phyloP scores from a whole-genome alignment of 2,888 invertebrate genomes.

The Matsumyia berberina region DNA sequence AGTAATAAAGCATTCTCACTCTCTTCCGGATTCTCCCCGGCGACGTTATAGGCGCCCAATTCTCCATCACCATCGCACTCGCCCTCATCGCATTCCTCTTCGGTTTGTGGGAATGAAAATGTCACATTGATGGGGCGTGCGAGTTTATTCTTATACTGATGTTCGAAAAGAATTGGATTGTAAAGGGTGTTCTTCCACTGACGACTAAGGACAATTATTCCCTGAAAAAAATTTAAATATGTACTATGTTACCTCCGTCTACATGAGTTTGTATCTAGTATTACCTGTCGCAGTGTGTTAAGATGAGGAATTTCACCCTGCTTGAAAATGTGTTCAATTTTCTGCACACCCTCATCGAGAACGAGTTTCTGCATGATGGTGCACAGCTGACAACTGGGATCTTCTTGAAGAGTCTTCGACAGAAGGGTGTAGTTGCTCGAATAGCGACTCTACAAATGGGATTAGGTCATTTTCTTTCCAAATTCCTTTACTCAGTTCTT shows the following conservation, averaged over 20 bases:
- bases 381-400: conserved; percentile 97
- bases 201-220: conserved; percentile 96
- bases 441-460: conserved; percentile 91
- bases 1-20: conserved; percentile 85
- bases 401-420: conserved; percentile 95
- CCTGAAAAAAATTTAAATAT: conserved; percentile 85
- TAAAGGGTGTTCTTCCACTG: conserved; percentile 99
- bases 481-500: no score
- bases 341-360: conserved; percentile 89
- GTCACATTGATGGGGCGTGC: conserved; percentile 94
- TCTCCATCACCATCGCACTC: conserved; percentile 84
- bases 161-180: conserved; percentile 94
- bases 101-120: conserved; percentile 93
- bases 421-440: conserved; percentile 92
- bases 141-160: conserved; percentile 93
- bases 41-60: conserved; percentile 81
- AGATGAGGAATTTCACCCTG: conserved; percentile 94
- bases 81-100: conserved; percentile 86
- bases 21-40: conserved; percentile 84
- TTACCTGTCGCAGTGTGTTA: conserved; percentile 93
- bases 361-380: conserved; percentile 94
- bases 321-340: conserved; percentile 92
- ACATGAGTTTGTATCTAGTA: conserved; percentile 6
- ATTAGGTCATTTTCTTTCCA: no score
- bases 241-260: background rate